Conservation (phyloP, 2,888 invertebrate species). For the Metacarcinus magister region DNA sequence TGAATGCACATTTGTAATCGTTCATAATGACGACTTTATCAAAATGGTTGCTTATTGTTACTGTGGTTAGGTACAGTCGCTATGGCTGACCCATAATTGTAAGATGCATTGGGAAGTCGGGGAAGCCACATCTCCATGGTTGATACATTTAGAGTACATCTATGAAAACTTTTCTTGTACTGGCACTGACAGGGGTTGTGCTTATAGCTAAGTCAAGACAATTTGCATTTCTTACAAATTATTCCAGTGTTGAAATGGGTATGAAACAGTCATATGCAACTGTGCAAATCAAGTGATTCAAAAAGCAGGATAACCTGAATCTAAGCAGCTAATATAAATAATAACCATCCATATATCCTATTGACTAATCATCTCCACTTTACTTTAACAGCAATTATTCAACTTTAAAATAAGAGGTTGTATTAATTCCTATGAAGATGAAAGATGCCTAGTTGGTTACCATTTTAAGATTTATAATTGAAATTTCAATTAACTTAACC, state of each 20-base stretch:
- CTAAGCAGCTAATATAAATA: neutral
- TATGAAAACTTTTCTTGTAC: neutral
- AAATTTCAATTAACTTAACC: neutral
- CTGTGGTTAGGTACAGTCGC: no score
- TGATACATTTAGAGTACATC: neutral
- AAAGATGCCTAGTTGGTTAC: neutral
- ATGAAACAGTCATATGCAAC: neutral
- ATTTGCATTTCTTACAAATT: neutral
- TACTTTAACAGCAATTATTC: neutral
- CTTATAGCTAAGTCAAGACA: no score
- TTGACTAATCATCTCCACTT: no score
- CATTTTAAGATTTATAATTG: neutral
- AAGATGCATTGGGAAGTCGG: neutral
- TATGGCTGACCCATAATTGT: neutral
- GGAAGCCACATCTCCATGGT: neutral
- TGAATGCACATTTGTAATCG: neutral
- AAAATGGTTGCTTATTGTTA: no score
- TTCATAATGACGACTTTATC: neutral
- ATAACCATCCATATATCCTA: neutral
- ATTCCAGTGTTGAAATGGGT: neutral
- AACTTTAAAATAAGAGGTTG: neutral
- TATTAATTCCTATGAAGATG: neutral
- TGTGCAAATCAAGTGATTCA: neutral
- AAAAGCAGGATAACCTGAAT: neutral
- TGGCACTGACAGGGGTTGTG: neutral